Evolutionary conservation across 2,888 invertebrate genomes (phyloP).

Genomic region (Sphaerophoria rueppellii): DNA sequence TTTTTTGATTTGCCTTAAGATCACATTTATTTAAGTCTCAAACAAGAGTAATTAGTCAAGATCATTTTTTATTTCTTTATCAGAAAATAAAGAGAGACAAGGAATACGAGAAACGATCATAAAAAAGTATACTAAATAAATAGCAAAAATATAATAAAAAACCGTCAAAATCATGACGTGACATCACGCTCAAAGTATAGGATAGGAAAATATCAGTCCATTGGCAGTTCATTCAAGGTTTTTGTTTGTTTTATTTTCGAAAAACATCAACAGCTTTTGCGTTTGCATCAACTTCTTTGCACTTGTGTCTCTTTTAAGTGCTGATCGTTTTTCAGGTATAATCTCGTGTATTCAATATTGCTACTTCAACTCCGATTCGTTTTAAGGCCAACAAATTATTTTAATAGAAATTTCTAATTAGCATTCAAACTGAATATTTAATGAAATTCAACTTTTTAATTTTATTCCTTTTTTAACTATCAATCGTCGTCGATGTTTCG

Average conservation of each 20-base stretch:
- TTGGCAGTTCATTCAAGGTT: conserved; percentile 26
- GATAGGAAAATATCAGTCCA: background rate
- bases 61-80: too few species aligned
- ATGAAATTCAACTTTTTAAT: conserved; percentile 12
- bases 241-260: conserved; percentile 13
- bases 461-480: conserved; percentile 8
- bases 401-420: conserved; percentile 5
- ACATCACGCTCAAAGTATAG: conserved; percentile 17
- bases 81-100: background rate
- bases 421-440: conserved; percentile 32
- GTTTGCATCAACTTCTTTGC: conserved; percentile 15
- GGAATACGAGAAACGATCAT: background rate
- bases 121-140: background rate
- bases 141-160: background rate
- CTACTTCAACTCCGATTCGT: background rate
- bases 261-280: background rate
- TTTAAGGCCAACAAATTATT: background rate
- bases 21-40: too few species aligned
- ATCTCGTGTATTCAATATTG: background rate
- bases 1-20: too few species aligned
- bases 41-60: too few species aligned
- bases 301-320: background rate
- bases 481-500: conserved; percentile 31
- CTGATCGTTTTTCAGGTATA: background rate
- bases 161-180: conserved; percentile 5